These are phyloP conservation scores for Lampropteryx suffumata DNA, from an alignment of 2,888 invertebrate genomes.

Conservation along the genomic window DNA sequence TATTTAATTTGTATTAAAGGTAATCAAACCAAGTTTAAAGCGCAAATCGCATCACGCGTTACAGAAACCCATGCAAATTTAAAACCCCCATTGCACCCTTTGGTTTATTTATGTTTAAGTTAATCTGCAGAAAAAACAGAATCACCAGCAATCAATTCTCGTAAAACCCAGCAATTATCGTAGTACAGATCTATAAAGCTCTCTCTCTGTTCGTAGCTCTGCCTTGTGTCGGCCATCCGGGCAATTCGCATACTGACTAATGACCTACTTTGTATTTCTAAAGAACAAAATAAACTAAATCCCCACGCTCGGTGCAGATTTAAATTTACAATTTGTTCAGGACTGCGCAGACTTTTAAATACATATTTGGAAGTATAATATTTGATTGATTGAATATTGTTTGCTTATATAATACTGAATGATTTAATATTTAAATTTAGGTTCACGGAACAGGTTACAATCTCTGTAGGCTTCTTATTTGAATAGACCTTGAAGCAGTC, in stretches of 20 bases:
- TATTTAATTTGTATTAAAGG: too few relatives aligned
- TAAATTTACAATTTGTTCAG: conserved; percentile 12
- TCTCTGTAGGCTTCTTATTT: background rate
- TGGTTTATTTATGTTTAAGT: too few relatives aligned
- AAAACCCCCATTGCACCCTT: too few relatives aligned
- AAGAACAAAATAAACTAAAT: conserved; percentile 18
- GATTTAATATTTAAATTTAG: conserved; percentile 8
- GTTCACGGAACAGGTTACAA: conserved; percentile 1
- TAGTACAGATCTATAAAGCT: background rate
- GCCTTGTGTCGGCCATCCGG: background rate
- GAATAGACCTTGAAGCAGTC: background rate
- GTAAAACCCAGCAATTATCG: too few relatives aligned
- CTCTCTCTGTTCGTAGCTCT: background rate
- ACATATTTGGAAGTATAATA: conserved; percentile 16
- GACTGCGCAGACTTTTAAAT: conserved; percentile 9
- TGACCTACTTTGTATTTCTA: conserved; percentile 19
- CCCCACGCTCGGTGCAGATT: conserved; percentile 9
- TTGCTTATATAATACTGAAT: conserved; percentile 6
- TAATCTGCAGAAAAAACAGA: too few relatives aligned
- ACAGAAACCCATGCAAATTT: too few relatives aligned
- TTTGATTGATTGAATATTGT: conserved; percentile 19
- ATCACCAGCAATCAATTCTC: too few relatives aligned
- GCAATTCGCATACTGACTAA: conserved; percentile 24
- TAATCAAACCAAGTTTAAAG: too few relatives aligned
- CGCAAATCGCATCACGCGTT: too few relatives aligned